Evolutionary conservation across 1,140 invertebrate species (phyloP).

Genomic region (Rhizoglyphus robini): DNA sequence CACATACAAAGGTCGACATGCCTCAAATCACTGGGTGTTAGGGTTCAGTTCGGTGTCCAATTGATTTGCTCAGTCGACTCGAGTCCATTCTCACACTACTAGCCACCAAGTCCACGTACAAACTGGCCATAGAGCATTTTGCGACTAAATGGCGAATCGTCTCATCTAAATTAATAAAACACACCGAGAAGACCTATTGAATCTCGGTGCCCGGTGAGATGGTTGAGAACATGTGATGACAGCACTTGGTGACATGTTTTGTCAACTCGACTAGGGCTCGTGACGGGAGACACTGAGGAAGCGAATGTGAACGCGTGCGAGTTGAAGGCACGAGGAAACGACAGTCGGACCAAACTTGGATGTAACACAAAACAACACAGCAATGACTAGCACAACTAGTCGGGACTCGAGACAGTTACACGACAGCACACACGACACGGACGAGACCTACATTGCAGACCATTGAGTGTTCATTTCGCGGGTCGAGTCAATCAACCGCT

Average conservation of each 20-base stretch:
- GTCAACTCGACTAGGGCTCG: not conserved
- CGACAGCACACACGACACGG: not conserved
- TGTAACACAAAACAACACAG: too few species aligned
- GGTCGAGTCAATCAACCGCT: too few species aligned
- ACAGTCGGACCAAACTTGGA: too few species aligned
- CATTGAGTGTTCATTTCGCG: too few species aligned
- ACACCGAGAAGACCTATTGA: not conserved
- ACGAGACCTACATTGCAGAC: not conserved
- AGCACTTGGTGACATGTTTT: constrained; percentile 6
- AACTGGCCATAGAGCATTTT: not conserved
- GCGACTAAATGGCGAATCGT: not conserved
- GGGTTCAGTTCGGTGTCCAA: not conserved
- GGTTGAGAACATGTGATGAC: not conserved
- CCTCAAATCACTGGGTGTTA: not conserved
- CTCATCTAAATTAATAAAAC: constrained; percentile 12
- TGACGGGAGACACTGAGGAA: not conserved
- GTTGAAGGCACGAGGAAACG: not conserved
- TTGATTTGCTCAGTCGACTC: not conserved
- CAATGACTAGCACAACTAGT: not conserved
- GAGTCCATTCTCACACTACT: not conserved
- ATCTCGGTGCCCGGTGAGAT: not conserved
- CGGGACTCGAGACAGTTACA: not conserved
- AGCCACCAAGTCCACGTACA: not conserved
- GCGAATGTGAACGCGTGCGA: not conserved
- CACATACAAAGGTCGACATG: not conserved